A percentile compares a stretch with the other conserved stretches of the same genome.
Evolutionary conservation across 2,113 vertebrate species (phyloP).

Genomic region (Tupaia tana): DNA sequence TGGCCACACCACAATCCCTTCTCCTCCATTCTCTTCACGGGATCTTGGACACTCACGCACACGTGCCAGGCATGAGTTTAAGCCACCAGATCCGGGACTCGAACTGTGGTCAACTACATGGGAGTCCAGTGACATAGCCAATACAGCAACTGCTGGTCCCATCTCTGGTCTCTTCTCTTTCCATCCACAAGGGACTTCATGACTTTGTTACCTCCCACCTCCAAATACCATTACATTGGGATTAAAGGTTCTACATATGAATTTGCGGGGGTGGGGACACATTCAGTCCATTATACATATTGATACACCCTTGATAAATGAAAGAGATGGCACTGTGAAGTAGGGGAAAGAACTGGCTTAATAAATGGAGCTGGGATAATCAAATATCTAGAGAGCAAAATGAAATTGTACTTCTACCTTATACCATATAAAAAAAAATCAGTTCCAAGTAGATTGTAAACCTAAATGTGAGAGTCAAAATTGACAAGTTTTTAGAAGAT

Average conservation of each 20-base stretch:
- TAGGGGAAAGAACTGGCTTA: background rate
- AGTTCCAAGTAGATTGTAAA: background rate
- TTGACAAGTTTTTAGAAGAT: conserved; percentile 3
- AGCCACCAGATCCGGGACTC: too few relatives aligned
- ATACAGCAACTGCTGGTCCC: too few relatives aligned
- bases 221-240: background rate
- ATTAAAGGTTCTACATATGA: background rate
- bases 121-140: too few relatives aligned
- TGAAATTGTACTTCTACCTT: background rate
- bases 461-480: background rate
- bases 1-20: too few relatives aligned
- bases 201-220: background rate
- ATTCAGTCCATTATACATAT: background rate
- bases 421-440: background rate
- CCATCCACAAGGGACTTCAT: background rate
- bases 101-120: too few relatives aligned
- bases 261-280: background rate
- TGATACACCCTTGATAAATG: background rate
- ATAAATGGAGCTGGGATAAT: background rate
- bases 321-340: background rate
- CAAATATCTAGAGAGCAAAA: background rate
- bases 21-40: too few relatives aligned
- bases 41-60: too few relatives aligned
- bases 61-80: too few relatives aligned
- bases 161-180: background rate